Evolutionary conservation across 2,797 vertebrate genomes (phyloP), one percentile per base, ranked within the genome.

Genomic region (Thalassophryne amazonica): DNA sequence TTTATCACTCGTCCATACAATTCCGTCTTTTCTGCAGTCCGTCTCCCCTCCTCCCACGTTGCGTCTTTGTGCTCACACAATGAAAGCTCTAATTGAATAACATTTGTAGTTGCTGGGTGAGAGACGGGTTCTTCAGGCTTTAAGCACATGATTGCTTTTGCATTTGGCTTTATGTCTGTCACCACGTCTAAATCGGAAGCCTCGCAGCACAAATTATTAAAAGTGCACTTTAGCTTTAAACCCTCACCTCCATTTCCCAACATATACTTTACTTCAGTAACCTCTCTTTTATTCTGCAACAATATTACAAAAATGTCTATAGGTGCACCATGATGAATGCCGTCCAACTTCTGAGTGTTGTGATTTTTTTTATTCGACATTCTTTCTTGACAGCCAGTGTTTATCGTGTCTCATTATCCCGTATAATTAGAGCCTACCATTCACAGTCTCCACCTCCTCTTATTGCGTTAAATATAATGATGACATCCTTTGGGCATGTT

Each of bases 51-150:
- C 65, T 37, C 72, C 60, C 51, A 63, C 51, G 9, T 56, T 21
- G 37, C 7, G 5, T 35, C 37, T 34, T 41, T 40, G 16, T 25
- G 29, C 42, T 54, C 24, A 5, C 41, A 48, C 71, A 60, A 24
- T 57, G 38, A 69, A 77, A 72, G 69, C 67, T 70, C 48, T 80
- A 72, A 83, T 73, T 82, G 67, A 82, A 70, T 75, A 76, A 76
- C 69, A 71, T 60, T 73, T 54, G 39, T 30, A 46, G 51, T 60
- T 39, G 7, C 12, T 1, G n/a, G 23, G 22, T 40, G 42, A 64
- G 41, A 45, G 66, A 69, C 69, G 29, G 63, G 50, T 54, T 73
- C 43, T 65, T 60, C 58, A 42, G 43, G 34, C 28, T 60, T 58
- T 55, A 19, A 62, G 53, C 40, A 37, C 46, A 51, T 48, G 53